These are phyloP conservation scores for Nanorana parkeri DNA, from an alignment of 2,113 vertebrate species.

Conservation along the genomic window DNA sequence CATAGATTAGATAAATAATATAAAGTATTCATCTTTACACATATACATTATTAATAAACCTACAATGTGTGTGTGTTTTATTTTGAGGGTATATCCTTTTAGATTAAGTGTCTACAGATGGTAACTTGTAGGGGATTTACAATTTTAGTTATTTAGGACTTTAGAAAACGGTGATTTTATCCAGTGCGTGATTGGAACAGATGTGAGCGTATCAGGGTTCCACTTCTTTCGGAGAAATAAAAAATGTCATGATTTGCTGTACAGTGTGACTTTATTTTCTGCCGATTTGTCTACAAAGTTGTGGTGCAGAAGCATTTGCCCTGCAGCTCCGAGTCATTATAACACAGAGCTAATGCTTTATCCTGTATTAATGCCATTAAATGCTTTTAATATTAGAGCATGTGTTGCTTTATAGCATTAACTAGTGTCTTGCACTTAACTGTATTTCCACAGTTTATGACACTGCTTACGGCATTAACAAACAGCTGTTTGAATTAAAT, in stretches of 20 bases:
- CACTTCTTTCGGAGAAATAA: constrained; percentile 82
- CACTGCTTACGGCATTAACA: constrained; percentile 89
- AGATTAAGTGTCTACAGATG: constrained; percentile 81
- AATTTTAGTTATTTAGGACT: constrained; percentile 88
- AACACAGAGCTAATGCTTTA: constrained; percentile 87
- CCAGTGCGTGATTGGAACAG: constrained; percentile 87
- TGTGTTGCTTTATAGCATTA: constrained; percentile 89
- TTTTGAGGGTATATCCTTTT: constrained; percentile 71
- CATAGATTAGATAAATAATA: no score
- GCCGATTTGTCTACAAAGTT: constrained; percentile 78
- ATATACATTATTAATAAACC: no score
- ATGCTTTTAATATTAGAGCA: constrained; percentile 89
- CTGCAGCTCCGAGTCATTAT: constrained; percentile 85
- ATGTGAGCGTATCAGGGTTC: constrained; percentile 88
- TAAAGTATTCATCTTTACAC: no score
- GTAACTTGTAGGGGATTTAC: constrained; percentile 85
- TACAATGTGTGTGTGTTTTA: constrained; percentile 13
- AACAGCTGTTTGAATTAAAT: constrained; percentile 92
- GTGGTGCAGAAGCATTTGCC: constrained; percentile 82
- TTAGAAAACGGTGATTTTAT: constrained; percentile 87
- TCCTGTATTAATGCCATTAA: constrained; percentile 90
- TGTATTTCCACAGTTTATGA: constrained; percentile 90
- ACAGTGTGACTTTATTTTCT: constrained; percentile 82
- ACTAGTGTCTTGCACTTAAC: constrained; percentile 87
- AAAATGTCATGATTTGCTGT: constrained; percentile 84